phyloP scores from a whole-genome alignment of 2,113 vertebrate genomes.

The Pteruthius melanotis region DNA sequence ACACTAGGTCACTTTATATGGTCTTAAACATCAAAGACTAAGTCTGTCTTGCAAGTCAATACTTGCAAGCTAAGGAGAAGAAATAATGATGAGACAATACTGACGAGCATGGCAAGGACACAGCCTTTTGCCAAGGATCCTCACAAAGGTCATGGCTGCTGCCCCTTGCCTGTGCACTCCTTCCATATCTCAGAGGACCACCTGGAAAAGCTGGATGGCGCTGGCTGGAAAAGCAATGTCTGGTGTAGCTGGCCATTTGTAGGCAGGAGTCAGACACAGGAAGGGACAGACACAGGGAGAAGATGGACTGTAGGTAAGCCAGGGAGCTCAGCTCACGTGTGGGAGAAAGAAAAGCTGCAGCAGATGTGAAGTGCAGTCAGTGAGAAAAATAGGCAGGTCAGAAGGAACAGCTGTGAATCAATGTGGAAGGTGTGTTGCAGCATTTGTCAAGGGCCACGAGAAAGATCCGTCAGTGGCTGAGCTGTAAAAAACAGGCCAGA shows the following conservation, averaged over 20 bases:
- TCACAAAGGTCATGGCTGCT: background rate
- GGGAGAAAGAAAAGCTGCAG: background rate
- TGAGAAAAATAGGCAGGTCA: background rate
- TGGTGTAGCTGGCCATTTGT: background rate
- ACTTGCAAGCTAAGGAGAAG: background rate
- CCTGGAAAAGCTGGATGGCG: accelerated
- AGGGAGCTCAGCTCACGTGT: background rate
- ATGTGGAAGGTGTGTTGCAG: background rate
- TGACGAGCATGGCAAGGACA: background rate
- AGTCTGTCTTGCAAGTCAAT: background rate
- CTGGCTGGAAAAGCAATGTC: background rate
- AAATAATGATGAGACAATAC: background rate
- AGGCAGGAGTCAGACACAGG: background rate
- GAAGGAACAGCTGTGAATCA: background rate
- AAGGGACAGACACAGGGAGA: accelerated
- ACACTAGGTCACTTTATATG: background rate
- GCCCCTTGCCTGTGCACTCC: background rate
- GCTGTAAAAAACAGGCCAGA: background rate
- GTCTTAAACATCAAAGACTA: background rate
- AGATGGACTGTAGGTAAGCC: background rate
- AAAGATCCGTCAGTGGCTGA: background rate
- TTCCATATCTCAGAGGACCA: background rate
- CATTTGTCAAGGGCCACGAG: background rate
- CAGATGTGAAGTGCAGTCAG: background rate
- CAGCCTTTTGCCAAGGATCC: background rate